Base-by-base conservation (phyloP, 2,113 vertebrate genomes). In the Vanacampus margaritifer region DNA sequence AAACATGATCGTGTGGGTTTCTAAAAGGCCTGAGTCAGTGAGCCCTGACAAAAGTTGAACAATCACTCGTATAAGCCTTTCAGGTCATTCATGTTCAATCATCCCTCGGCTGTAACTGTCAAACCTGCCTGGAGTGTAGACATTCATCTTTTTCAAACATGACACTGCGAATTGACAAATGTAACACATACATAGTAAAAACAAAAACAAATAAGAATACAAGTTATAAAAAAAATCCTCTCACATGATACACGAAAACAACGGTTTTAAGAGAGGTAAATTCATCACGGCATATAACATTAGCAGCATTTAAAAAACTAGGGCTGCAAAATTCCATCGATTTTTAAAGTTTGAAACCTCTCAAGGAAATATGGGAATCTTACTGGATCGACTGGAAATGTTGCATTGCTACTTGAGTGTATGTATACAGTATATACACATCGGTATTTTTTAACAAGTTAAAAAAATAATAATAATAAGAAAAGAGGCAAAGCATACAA, bases 1-100 rank as follows among this genome's bases (percentile, higher is more conserved):
- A 74, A 76, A 73, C 73, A 65, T 37, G 16, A 51, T 64, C 68
- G 61, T 50, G 57, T 54, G n/a, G 32, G 65, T 24, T 67, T 46
- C 9, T 62, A 74, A 74, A 77, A 64, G 59, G 62, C 78, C 75
- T 69, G 63, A 65, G 61, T 69, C 60, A 63, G 58, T 43, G 76
- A 63, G 62, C 77, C 71, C 76, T 67, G 17, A 74, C 26, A 45
- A 36, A 43, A 57, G 46, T 69, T 10, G 58, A 72, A 79, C 69
- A 79, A 64, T 53, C 50, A 56, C 67, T 71, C 74, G 61, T 53
- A 83, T 46, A 73, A 78, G 82, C 76, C 78, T 71, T n/a, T 67
- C 79, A 68, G 54, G 64, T 51, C 78, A 81, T 70, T 67, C 79
- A 69, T 58, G 59, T 50, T 79, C 32, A 16, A 62, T 28, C 46